Evolutionary conservation across 2,113 vertebrate genomes (phyloP), one percentile per base, ranked within the genome.

Genomic region (Erythrolamprus reginae): DNA sequence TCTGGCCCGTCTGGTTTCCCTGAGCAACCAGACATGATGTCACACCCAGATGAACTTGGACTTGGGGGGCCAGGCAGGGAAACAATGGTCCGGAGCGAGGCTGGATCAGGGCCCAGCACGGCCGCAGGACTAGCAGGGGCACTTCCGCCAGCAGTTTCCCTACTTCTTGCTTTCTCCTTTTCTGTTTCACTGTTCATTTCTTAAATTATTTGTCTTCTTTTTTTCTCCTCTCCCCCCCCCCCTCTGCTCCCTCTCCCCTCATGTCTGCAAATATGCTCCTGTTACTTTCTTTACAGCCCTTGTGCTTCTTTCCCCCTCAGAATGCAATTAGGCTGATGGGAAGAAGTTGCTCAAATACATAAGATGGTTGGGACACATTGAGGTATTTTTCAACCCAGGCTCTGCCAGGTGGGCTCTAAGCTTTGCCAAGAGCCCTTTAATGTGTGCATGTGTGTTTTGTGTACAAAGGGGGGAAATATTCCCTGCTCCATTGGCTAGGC

Each of bases 21-120:
- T 65, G 95, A 92, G 98, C 97, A 98, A 98, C 98, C 97, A 98
- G 98, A 98, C 98, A 98, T 98, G 98, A 98, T 98, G 98, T 98
- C 98, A 98, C 97, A 97, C 97, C 95, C 95, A 97, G 98, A 97
- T 98, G 98, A 98, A 98, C 97, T 98, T 98, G 97, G 98, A 98
- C 97, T 97, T 98, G 97, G 96, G 97, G 96, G 97, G 97, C 95
- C 95, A 94, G 94, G 96, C 93, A 96, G 96, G 95, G 96, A 95
- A 95, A 95, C 96, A 96, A 95, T 94, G 95, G 95, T 94, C 94
- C 83, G 1, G 91, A 91, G 90, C 28, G 38, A 83, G 86, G 86
- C 90, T 91, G 90, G 90, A 91, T 55, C 45, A 58, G 90, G 90
- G 86, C 90, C 90, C 90, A 88, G 90, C 77, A 84, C 86, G 6